These are phyloP conservation scores for Ellobius talpinus DNA, from an alignment of 2,113 vertebrate species.

Conservation along the genomic window DNA sequence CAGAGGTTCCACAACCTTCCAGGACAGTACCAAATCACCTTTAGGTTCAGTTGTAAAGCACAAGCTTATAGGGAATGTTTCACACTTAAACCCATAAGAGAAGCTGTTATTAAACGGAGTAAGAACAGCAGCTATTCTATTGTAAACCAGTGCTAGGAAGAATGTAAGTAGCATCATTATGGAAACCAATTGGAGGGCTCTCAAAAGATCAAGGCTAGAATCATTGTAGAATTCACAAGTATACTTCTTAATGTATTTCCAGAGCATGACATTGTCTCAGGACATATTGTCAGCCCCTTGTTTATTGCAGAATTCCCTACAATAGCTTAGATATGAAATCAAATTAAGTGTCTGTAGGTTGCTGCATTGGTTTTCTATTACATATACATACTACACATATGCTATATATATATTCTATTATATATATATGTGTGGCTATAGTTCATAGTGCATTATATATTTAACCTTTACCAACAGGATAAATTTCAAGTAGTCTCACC, in stretches of 20 bases:
- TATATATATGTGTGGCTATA: neutral
- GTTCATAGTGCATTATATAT: neutral
- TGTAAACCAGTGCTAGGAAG: neutral
- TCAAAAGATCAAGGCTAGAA: neutral
- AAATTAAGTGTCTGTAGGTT: neutral
- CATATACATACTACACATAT: neutral
- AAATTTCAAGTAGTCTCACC: neutral
- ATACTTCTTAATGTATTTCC: neutral
- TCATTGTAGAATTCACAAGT: neutral
- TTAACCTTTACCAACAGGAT: neutral
- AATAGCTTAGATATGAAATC: neutral
- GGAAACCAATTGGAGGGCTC: neutral
- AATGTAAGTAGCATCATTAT: neutral
- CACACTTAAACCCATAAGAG: neutral
- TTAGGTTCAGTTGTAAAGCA: neutral
- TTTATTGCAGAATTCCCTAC: neutral
- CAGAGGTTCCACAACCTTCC: neutral
- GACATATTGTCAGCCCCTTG: neutral
- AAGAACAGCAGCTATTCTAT: neutral
- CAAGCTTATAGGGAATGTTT: neutral
- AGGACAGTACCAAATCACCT: neutral
- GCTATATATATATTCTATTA: neutral
- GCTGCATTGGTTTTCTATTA: neutral
- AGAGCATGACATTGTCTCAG: neutral
- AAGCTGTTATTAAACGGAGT: neutral